Base-by-base conservation (phyloP, 2,888 invertebrate species). In the Orthonevra nobilis region DNA sequence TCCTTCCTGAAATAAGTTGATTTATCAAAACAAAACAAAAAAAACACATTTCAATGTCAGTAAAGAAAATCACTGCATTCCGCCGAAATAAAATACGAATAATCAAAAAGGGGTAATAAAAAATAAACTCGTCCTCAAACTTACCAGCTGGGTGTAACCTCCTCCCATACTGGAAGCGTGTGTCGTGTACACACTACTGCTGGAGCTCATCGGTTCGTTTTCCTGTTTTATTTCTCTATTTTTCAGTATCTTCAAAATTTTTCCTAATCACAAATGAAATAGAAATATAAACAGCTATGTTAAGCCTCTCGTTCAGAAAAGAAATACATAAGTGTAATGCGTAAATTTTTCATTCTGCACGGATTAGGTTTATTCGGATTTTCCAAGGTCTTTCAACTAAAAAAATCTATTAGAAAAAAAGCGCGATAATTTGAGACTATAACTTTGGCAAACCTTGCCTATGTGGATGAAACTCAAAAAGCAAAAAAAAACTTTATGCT, bases 241-340 rank as follows among this genome's bases (percentile, higher is more conserved):
- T 68, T 86, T 86, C 4, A 87, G 77, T 82, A 87, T 84, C 83
- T 86, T 88, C 26, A 85, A 84, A 60, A 88, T 85, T 85, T 86
- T 85, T 66, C 88, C 89, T 88, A 73, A 54, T 58, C 20, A 52
- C 28, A 52, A 34, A 23, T 10, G 15, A 5, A 36, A 50, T 19
- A 46, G 2, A 38, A 38, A 6, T 9, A 15, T 15, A 5, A 54
- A 26, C n/a, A n/a, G n/a, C n/a, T 7, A 3, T 19, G n/a, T 12
- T 19, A 44, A 44, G 10, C 23, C n/a, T 23, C 5, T 36, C 9
- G 17, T 7, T 12, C 17, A 19, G 9, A 30, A 42, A 10, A 52
- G 23, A 23, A 23, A 23, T n/a, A n/a, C n/a, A n/a, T n/a, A n/a
- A n/a, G n/a, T n/a, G n/a, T n/a, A 23, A 50, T 40, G 23, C 28